Conservation (phyloP, 64 coral and sea anemone genomes). For the Acropora tenuis region DNA sequence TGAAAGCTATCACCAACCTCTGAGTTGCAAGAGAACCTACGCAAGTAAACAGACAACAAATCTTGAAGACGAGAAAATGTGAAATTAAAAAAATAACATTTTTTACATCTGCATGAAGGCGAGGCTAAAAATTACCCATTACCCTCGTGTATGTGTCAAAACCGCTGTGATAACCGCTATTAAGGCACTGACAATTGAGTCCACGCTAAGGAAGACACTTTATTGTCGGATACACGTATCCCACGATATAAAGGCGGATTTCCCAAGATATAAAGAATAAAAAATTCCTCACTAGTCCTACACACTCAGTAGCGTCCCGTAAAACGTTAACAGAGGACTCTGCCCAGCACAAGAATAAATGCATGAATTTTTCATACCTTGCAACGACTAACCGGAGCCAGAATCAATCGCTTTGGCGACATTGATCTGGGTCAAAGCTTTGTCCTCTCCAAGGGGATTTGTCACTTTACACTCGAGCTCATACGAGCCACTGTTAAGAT, state of each 20-base stretch:
- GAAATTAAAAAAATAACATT: too few species aligned
- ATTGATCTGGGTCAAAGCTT: background rate
- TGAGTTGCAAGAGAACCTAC: background rate
- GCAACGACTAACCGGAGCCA: background rate
- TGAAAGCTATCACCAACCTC: background rate
- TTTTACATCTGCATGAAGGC: too few species aligned
- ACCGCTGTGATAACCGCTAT: too few species aligned
- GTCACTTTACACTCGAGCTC: slow-evolving; percentile 23
- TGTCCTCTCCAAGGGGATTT: slow-evolving; percentile 40
- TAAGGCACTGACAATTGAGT: too few species aligned
- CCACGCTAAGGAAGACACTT: too few species aligned
- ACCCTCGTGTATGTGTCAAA: too few species aligned
- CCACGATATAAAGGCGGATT: too few species aligned
- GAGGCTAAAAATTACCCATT: too few species aligned
- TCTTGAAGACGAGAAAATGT: background rate
- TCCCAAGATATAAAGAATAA: too few species aligned
- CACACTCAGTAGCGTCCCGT: too few species aligned
- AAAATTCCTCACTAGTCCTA: too few species aligned
- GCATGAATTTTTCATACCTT: background rate
- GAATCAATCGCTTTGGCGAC: slow-evolving; percentile 39
- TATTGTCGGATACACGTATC: too few species aligned
- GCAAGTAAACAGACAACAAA: background rate
- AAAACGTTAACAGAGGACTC: background rate
- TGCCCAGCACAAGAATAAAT: background rate
- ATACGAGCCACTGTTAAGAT: slow-evolving; percentile 42